These are phyloP conservation scores for Apamea monoglypha DNA, from an alignment of 2,888 invertebrate genomes.

Conservation along the genomic window DNA sequence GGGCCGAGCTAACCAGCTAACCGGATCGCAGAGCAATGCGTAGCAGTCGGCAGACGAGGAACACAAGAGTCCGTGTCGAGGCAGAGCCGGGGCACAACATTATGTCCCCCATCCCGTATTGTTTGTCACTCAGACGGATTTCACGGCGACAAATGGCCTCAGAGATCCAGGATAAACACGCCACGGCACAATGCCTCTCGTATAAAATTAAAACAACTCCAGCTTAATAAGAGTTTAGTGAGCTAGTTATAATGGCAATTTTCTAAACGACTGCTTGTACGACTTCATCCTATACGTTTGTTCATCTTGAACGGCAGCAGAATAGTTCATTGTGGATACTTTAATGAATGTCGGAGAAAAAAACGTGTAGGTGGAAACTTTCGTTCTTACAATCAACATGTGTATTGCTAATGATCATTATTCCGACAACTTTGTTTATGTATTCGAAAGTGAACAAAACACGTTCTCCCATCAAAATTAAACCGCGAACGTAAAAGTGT, in stretches of 20 bases:
- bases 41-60: conserved; percentile 76
- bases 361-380: conserved; percentile 52
- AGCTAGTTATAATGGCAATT: conserved; percentile 67
- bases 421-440: conserved; percentile 54
- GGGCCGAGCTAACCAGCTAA: conserved; percentile 80
- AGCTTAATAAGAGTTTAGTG: conserved; percentile 74
- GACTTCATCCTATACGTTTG: conserved; percentile 61
- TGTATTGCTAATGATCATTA: conserved; percentile 61
- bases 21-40: conserved; percentile 71
- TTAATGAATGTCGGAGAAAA: conserved; percentile 61
- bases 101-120: conserved; percentile 84
- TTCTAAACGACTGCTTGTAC: conserved; percentile 64
- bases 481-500: conserved; percentile 82
- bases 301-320: conserved; percentile 65
- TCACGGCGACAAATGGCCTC: conserved; percentile 87
- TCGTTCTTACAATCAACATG: conserved; percentile 58
- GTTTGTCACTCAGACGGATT: conserved; percentile 88
- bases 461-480: conserved; percentile 70
- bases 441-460: conserved; percentile 75
- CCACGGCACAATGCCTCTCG: conserved; percentile 75
- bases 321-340: conserved; percentile 64
- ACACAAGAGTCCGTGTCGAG: conserved; percentile 79
- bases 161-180: conserved; percentile 81
- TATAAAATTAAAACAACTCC: conserved; percentile 82
- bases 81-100: conserved; percentile 80